These are phyloP conservation scores for Drosophila navojoa DNA, from an alignment of 1,140 invertebrate genomes.

Conservation along the genomic window DNA sequence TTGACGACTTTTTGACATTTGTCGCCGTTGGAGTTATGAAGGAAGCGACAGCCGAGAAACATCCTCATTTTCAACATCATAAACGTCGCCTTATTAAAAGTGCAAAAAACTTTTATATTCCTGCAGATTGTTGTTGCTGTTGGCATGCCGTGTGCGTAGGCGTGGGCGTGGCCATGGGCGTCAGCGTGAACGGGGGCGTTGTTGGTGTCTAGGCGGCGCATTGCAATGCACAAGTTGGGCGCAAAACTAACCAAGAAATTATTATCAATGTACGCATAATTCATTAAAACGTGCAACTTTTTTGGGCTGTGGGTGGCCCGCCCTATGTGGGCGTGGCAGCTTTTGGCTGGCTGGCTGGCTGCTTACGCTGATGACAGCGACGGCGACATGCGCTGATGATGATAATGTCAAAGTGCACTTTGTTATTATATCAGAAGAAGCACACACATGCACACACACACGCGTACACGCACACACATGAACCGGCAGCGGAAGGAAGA, in stretches of 20 bases:
- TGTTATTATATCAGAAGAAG: conserved; percentile 69
- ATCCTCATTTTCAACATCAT: conserved; percentile 47
- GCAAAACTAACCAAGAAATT: conserved; percentile 74
- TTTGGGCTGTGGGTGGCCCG: neutral
- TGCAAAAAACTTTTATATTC: conserved; percentile 69
- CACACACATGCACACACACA: conserved; percentile 16
- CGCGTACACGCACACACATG: conserved; percentile 12
- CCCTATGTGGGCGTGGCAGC: neutral
- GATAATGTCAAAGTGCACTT: conserved; percentile 74
- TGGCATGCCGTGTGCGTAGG: neutral
- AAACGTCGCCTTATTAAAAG: conserved; percentile 77
- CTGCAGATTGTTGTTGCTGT: conserved; percentile 54
- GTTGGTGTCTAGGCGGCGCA: conserved; percentile 11
- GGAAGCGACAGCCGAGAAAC: conserved; percentile 23
- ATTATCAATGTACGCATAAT: conserved; percentile 82
- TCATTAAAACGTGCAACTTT: conserved; percentile 79
- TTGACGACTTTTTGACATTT: conserved; percentile 74
- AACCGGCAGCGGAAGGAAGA: conserved; percentile 66
- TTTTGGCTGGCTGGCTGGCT: conserved; percentile 34
- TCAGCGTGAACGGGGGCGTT: neutral
- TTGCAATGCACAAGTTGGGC: conserved; percentile 34
- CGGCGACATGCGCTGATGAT: conserved; percentile 57
- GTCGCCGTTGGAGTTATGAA: conserved; percentile 47
- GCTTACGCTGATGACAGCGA: conserved; percentile 38
- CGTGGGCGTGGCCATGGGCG: neutral